These are phyloP conservation scores for Melinopterus prodromus DNA, from an alignment of 2,888 invertebrate genomes.

Conservation along the genomic window DNA sequence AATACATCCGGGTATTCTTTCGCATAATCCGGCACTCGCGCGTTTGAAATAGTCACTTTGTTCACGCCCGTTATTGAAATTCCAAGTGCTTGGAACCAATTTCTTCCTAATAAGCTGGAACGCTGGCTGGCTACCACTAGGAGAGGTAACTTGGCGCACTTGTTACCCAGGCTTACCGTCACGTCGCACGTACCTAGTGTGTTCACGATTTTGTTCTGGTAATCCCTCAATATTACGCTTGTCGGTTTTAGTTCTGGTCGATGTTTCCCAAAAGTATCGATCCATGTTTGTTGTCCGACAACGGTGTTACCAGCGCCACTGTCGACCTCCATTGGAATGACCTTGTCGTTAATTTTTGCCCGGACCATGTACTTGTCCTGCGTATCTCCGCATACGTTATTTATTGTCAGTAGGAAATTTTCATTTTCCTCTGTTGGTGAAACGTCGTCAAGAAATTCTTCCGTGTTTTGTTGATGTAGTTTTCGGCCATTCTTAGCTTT, in stretches of 20 bases:
- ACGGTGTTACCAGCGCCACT: constrained; percentile 6
- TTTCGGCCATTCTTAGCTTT: not conserved
- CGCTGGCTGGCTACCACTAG: not conserved
- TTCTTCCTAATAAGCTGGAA: constrained; percentile 12
- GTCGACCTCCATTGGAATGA: constrained; percentile 6
- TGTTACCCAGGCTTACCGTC: not conserved
- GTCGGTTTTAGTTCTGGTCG: not conserved
- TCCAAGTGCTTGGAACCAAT: constrained; percentile 13
- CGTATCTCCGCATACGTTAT: not conserved
- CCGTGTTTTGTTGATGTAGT: not conserved
- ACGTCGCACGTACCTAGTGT: not conserved
- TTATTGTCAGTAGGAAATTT: not conserved
- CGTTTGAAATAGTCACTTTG: not conserved
- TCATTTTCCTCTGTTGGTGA: not conserved
- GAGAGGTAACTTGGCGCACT: not conserved
- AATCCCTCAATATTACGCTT: constrained; percentile 7
- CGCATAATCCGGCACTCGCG: not conserved
- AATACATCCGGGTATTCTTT: constrained; percentile 9
- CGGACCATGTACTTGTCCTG: not conserved
- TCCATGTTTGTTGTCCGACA: not conserved
- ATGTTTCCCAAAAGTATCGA: not conserved
- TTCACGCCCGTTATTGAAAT: constrained; percentile 10
- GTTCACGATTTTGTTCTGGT: constrained; percentile 5
- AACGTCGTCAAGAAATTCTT: not conserved
- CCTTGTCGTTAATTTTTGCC: not conserved